phyloP scores from a whole-genome alignment of 2,797 vertebrate genomes.

The Borostomias antarcticus region DNA sequence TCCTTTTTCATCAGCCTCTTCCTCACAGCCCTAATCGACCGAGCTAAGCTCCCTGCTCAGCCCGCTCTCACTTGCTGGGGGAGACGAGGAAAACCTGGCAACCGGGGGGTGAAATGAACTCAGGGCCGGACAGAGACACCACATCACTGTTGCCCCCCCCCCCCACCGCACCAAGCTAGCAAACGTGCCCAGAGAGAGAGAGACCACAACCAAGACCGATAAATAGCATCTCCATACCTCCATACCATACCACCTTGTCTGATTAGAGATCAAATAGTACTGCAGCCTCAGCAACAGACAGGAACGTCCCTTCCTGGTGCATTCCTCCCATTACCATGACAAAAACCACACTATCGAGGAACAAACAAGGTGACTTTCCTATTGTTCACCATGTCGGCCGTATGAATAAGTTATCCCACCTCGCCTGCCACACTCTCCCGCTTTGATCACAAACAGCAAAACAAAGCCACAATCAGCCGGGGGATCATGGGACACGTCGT shows the following conservation, averaged over 20 bases:
- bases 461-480: conserved; percentile 72
- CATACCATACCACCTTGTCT: not conserved
- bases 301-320: too few species aligned
- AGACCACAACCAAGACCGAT: not conserved
- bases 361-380: conserved; percentile 59
- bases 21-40: conserved; percentile 42
- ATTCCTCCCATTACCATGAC: conserved; percentile 49
- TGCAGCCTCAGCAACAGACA: conserved; percentile 20
- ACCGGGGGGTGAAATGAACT: not conserved
- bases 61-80: conserved; percentile 39
- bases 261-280: too few species aligned
- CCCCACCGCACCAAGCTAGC: not conserved
- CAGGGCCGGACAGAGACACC: not conserved
- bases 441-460: conserved; percentile 70
- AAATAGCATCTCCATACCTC: not conserved
- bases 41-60: conserved; percentile 44
- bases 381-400: conserved; percentile 50
- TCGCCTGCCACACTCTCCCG: conserved; percentile 54
- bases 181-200: too few species aligned
- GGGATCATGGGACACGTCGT: conserved; percentile 64
- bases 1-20: conserved; percentile 53
- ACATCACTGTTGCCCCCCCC: not conserved
- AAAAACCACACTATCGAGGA: conserved; percentile 47
- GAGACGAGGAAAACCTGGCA: conserved; percentile 14
- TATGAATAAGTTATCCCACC: conserved; percentile 59